Conservation (phyloP, 2,113 vertebrate species). For the Oophaga pumilio region DNA sequence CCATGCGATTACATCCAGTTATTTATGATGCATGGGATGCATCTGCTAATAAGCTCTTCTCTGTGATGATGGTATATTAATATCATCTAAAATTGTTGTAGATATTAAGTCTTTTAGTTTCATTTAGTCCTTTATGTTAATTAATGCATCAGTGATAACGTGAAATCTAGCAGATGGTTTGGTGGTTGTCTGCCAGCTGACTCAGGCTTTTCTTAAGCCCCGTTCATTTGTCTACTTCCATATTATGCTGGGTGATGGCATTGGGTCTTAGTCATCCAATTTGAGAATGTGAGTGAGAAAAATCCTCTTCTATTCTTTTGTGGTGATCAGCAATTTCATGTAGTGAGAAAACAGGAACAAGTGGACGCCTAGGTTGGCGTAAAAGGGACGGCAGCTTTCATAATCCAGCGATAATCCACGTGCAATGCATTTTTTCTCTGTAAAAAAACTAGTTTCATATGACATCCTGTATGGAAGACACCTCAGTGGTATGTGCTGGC, state of each 20-base stretch:
- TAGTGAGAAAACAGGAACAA: not conserved
- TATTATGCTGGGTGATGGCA: not conserved
- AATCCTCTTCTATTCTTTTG: conserved; percentile 8
- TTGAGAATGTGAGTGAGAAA: conserved; percentile 17
- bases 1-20: no score
- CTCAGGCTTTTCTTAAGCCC: conserved; percentile 27
- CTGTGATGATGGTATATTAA: no score
- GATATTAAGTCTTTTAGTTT: not conserved
- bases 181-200: conserved; percentile 40
- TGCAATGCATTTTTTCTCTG: not conserved
- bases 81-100: no score
- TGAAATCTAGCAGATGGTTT: not conserved
- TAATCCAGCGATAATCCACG: not conserved
- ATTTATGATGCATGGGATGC: no score
- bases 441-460: not conserved
- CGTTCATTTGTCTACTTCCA: conserved; percentile 1
- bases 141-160: not conserved
- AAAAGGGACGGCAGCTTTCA: not conserved
- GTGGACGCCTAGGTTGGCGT: not conserved
- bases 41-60: no score
- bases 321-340: conserved; percentile 22
- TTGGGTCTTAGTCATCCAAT: not conserved
- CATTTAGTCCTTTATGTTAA: not conserved
- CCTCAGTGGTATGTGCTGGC: not conserved
- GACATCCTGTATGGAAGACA: not conserved